phyloP scores from a whole-genome alignment of 2,113 vertebrate genomes.

The Plectropomus leopardus region DNA sequence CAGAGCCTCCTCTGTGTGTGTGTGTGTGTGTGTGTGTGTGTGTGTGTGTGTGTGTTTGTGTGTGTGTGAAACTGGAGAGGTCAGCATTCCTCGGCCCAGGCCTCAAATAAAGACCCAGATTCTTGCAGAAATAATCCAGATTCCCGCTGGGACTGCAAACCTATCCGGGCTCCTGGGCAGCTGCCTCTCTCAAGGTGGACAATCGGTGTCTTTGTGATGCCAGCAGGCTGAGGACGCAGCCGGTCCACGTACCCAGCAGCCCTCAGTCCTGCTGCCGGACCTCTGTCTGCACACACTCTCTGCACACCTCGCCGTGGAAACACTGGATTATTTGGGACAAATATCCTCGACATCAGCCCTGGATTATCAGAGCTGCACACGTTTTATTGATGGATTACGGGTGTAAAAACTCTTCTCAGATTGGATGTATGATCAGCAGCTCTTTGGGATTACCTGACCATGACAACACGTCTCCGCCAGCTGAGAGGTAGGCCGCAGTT shows the following conservation, averaged over 20 bases:
- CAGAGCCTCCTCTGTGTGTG: constrained; percentile 70
- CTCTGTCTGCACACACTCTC: neutral
- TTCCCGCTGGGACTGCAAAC: constrained; percentile 63
- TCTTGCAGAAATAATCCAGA: constrained; percentile 66
- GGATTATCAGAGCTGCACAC: neutral
- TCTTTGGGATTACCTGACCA: neutral
- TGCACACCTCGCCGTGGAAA: neutral
- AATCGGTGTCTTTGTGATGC: constrained; percentile 79
- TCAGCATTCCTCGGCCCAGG: constrained; percentile 66
- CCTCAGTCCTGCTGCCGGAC: constrained; percentile 35
- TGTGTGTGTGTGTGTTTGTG: too few species aligned
- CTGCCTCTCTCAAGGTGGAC: constrained; percentile 71
- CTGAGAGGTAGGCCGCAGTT: constrained; percentile 56
- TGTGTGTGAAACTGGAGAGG: constrained; percentile 63
- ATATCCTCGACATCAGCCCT: neutral
- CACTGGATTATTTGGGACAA: constrained; percentile 9
- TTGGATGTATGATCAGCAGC: constrained; percentile 19
- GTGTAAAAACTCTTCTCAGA: neutral
- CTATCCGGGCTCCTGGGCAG: constrained; percentile 34
- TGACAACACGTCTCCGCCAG: neutral
- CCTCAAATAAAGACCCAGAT: constrained; percentile 57
- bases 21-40: too few species aligned
- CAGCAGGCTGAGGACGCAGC: constrained; percentile 40
- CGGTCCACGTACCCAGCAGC: neutral
- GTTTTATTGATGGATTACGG: constrained; percentile 33